Evolutionary conservation across 1,140 invertebrate species (phyloP).

Genomic region (Rhopalosiphum maidis): DNA sequence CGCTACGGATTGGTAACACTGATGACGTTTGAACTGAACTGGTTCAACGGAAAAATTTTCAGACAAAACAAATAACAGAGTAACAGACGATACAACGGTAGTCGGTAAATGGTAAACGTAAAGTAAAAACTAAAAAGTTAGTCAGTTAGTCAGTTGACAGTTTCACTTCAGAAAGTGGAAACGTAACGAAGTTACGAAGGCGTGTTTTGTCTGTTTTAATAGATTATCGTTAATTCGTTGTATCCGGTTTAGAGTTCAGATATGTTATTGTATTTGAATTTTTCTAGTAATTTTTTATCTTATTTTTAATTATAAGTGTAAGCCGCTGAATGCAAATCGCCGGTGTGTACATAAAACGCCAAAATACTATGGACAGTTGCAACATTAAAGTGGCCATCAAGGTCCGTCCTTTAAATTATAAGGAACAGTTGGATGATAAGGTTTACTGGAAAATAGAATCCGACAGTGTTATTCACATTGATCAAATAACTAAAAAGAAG

Average conservation of each 20-base stretch:
- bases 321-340: neutral
- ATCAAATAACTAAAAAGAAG: constrained; percentile 29
- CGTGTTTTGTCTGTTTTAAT: too few species aligned
- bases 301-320: neutral
- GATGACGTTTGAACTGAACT: neutral
- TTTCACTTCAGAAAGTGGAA: neutral
- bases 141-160: too few species aligned
- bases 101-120: too few species aligned
- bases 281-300: neutral
- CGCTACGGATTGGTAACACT: neutral
- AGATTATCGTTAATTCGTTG: neutral
- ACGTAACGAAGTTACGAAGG: neutral
- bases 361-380: constrained; percentile 28
- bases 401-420: constrained; percentile 35
- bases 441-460: constrained; percentile 48
- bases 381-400: constrained; percentile 52
- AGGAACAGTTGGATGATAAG: constrained; percentile 23
- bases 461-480: constrained; percentile 28
- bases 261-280: neutral
- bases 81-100: too few species aligned
- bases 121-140: too few species aligned
- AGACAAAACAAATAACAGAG: neutral
- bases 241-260: neutral
- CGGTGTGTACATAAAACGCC: neutral
- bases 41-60: neutral